Evolutionary conservation across 2,113 vertebrate species (phyloP).

Genomic region (Callorhinus ursinus): DNA sequence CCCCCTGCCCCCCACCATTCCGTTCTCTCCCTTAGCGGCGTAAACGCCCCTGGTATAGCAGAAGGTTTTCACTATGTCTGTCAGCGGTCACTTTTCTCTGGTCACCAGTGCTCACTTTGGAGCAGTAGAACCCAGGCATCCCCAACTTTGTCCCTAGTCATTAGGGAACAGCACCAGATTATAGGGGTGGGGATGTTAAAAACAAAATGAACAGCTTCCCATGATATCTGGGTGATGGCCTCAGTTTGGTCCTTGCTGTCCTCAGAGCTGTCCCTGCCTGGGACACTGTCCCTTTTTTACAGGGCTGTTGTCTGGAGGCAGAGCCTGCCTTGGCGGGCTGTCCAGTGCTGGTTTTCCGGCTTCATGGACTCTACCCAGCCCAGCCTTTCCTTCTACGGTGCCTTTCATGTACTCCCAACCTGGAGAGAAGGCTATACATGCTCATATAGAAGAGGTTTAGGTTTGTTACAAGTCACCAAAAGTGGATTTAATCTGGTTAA

Average conservation of each 20-base stretch:
- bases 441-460: neutral
- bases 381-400: neutral
- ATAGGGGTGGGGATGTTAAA: neutral
- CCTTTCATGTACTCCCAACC: too few relatives aligned
- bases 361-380: neutral
- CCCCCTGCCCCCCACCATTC: neutral
- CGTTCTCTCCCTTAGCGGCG: neutral
- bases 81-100: neutral
- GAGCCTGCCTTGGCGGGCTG: neutral
- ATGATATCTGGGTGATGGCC: neutral
- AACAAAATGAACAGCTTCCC: neutral
- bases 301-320: neutral
- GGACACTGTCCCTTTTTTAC: neutral
- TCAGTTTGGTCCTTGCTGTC: neutral
- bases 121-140: neutral
- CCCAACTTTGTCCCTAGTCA: neutral
- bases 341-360: neutral
- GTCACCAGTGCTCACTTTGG: neutral
- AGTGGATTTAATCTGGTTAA: neutral
- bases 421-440: neutral
- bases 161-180: neutral
- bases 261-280: neutral
- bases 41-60: neutral
- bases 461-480: slow-evolving; percentile 1
- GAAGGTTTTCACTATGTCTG: neutral